Conservation (phyloP, 2,113 vertebrate genomes). For the Cheirogaleus medius region DNA sequence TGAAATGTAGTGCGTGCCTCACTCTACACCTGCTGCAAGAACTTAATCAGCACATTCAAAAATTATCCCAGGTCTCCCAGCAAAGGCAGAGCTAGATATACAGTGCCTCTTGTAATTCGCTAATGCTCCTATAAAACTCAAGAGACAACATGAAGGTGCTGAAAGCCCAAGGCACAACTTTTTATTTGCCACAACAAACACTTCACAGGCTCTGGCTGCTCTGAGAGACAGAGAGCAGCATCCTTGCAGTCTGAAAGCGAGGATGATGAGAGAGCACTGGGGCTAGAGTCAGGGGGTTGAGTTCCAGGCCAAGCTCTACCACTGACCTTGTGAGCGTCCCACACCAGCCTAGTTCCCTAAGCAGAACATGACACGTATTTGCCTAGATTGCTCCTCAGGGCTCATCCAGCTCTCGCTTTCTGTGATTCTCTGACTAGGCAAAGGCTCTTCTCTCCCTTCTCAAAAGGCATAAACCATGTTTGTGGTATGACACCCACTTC, state of each 20-base stretch:
- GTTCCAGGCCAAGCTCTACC: background rate
- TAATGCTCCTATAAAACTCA: conserved; percentile 39
- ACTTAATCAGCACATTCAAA: conserved; percentile 42
- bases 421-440: background rate
- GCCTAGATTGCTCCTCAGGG: background rate
- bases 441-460: background rate
- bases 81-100: background rate
- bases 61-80: conserved; percentile 13
- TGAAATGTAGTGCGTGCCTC: background rate
- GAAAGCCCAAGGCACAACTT: background rate
- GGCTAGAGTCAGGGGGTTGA: background rate
- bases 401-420: background rate
- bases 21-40: conserved; percentile 30
- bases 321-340: background rate
- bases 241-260: background rate
- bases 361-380: background rate
- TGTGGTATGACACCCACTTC: background rate
- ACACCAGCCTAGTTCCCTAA: background rate
- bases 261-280: background rate
- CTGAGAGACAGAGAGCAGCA: background rate
- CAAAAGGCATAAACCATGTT: background rate
- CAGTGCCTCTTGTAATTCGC: background rate
- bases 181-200: conserved; percentile 7
- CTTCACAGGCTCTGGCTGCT: background rate
- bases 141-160: background rate